Evolutionary conservation across 2,797 vertebrate species (phyloP), one percentile per base, ranked within the genome.

Genomic region (Coilia nasus): DNA sequence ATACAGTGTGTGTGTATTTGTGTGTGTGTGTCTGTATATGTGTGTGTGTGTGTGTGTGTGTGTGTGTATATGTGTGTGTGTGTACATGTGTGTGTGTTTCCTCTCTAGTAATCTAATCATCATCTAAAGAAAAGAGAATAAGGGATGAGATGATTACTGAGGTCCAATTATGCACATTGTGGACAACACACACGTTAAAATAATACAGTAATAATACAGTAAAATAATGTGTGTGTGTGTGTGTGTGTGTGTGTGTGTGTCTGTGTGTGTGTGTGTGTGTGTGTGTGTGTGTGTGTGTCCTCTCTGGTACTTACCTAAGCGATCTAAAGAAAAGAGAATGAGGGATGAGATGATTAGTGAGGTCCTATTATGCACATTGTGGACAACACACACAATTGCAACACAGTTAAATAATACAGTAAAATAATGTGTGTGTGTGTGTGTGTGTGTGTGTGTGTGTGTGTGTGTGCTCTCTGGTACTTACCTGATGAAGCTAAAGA

Each of bases 1-100:
- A 41, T 41, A 5, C 35, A 41, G 50, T 54, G 50, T 54, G 50
- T 82, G 85, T 88, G 87, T 84, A 17, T 83, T 17, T 46, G 21
- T 83, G 21, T 82, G 25, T 62, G 11, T 41, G 19, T 59, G 67
- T 56, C 12, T 83, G 25, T 54, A 6, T 54, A 6, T 54, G 50
- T 54, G 50, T 54, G 50, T 54, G 50, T 54, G 14, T 54, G 50
- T 54, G 7, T 54, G 50, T 54, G 50, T 54, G 50, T 54, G 50
- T 54, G 50, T 54, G 2, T 54, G 50, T 54, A 7, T 54, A 1
- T 54, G 50, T 54, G 14, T 54, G 50, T 54, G 50, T 54, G 7
- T 54, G 50, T 54, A 41, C 5, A 5, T 75, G 7, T 75, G 67
- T 75, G 67, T 75, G 67, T 41, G 35, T 41, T 2, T 5, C 50